phyloP scores from a whole-genome alignment of 1,140 invertebrate genomes.

The Drosophila tristis region DNA sequence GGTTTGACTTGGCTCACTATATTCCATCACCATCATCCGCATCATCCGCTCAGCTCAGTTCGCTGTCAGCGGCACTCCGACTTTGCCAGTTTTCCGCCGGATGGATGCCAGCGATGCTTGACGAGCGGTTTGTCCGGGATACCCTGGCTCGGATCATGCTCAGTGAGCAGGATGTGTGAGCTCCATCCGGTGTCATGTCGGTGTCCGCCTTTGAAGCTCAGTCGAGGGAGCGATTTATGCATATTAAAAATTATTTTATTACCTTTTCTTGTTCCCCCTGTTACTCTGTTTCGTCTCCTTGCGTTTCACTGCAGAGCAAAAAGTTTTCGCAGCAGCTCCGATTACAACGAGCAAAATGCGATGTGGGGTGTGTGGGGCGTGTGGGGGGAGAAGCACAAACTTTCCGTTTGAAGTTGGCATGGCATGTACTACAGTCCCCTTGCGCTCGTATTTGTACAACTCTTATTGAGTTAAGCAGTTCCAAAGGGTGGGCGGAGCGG shows the following conservation, averaged over 20 bases:
- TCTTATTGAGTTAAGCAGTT: slow-evolving; percentile 81
- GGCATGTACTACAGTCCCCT: slow-evolving; percentile 24
- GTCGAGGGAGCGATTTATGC: slow-evolving; percentile 57
- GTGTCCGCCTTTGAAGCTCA: slow-evolving; percentile 41
- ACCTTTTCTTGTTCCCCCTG: slow-evolving; percentile 8
- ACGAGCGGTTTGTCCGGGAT: slow-evolving; percentile 10
- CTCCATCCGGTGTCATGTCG: slow-evolving; percentile 11
- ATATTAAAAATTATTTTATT: slow-evolving; percentile 75
- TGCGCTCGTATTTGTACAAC: slow-evolving; percentile 65
- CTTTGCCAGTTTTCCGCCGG: slow-evolving; percentile 7
- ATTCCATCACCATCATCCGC: slow-evolving; percentile 16
- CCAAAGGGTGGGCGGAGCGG: slow-evolving; percentile 35
- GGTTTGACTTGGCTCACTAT: slow-evolving; percentile 18
- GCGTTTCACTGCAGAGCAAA: neutral
- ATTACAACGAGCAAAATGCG: slow-evolving; percentile 49
- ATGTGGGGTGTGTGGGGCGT: too few species aligned
- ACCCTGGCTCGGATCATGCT: neutral
- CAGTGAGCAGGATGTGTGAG: slow-evolving; percentile 30
- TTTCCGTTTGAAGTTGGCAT: slow-evolving; percentile 68
- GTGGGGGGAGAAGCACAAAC: slow-evolving; percentile 7
- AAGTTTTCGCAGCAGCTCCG: slow-evolving; percentile 40
- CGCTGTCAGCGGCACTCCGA: neutral
- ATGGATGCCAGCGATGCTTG: slow-evolving; percentile 10
- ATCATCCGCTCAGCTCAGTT: slow-evolving; percentile 8
- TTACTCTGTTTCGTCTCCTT: neutral